phyloP scores from a whole-genome alignment of 2,113 vertebrate genomes.

The Engystomops pustulosus region DNA sequence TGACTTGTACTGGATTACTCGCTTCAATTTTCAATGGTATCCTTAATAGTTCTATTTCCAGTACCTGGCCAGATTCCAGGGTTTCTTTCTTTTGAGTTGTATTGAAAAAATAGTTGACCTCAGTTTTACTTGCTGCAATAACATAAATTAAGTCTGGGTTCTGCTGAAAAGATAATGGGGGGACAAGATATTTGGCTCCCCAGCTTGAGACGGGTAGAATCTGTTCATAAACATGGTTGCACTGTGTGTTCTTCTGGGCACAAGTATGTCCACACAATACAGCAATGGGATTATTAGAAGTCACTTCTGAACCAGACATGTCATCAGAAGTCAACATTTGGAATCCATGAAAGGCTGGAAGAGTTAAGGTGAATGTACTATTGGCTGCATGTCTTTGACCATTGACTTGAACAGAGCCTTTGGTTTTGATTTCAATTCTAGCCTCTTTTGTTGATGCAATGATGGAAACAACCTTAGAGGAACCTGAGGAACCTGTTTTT shows the following conservation, averaged over 20 bases:
- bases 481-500: accelerated
- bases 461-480: constrained; percentile 75
- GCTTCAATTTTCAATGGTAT: constrained; percentile 69
- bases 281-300: constrained; percentile 69
- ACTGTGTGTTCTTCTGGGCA: constrained; percentile 69
- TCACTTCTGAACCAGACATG: constrained; percentile 74
- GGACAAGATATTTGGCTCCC: constrained; percentile 73
- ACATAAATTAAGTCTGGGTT: constrained; percentile 69
- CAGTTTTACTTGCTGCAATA: constrained; percentile 71
- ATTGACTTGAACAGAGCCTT: constrained; percentile 63
- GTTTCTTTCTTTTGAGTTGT: not conserved
- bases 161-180: constrained; percentile 66
- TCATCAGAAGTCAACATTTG: constrained; percentile 72
- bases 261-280: constrained; percentile 79
- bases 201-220: constrained; percentile 74
- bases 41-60: constrained; percentile 59
- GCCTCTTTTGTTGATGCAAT: constrained; percentile 71
- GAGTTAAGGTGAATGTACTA: constrained; percentile 61
- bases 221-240: constrained; percentile 81
- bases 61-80: constrained; percentile 62
- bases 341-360: constrained; percentile 72
- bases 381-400: constrained; percentile 56
- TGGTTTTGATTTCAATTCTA: constrained; percentile 66
- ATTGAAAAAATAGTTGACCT: constrained; percentile 62
- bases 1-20: constrained; percentile 75